Evolutionary conservation across 2,888 invertebrate species (phyloP).

Genomic region (Clivina fossor): DNA sequence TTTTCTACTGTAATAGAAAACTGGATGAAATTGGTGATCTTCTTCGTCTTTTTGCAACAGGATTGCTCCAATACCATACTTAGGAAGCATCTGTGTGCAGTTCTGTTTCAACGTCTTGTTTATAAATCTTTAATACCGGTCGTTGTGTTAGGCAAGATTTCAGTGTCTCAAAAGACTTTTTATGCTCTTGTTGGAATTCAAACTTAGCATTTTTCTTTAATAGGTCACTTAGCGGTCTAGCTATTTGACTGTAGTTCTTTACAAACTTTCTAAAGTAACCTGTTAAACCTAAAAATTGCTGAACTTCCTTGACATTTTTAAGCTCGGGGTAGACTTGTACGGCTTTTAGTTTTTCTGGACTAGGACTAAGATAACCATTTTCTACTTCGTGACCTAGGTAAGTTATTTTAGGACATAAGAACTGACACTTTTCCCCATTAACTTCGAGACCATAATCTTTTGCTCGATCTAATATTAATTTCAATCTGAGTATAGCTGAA

Average conservation of each 20-base stretch:
- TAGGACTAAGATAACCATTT: conserved; percentile 27
- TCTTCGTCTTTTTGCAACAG: conserved; percentile 37
- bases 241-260: conserved; percentile 24
- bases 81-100: conserved; percentile 34
- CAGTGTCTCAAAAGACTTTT: conserved; percentile 28
- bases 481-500: conserved; percentile 42
- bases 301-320: conserved; percentile 4
- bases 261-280: conserved; percentile 37
- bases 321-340: conserved; percentile 9
- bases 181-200: conserved; percentile 28
- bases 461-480: conserved; percentile 41
- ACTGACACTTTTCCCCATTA: conserved; percentile 48
- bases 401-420: conserved; percentile 39
- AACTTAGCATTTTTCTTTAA: conserved; percentile 25
- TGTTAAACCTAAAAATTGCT: conserved; percentile 10
- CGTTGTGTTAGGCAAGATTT: conserved; percentile 15
- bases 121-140: conserved; percentile 37
- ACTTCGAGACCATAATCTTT: conserved; percentile 42
- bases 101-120: conserved; percentile 24
- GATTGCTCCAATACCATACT: conserved; percentile 8
- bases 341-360: neutral
- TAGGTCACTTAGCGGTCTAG: conserved; percentile 33
- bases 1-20: conserved; percentile 16
- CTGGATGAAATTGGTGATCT: conserved; percentile 27
- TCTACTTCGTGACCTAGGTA: conserved; percentile 4